Conservation (phyloP, 2,113 vertebrate genomes). For the Cygnus atratus region DNA sequence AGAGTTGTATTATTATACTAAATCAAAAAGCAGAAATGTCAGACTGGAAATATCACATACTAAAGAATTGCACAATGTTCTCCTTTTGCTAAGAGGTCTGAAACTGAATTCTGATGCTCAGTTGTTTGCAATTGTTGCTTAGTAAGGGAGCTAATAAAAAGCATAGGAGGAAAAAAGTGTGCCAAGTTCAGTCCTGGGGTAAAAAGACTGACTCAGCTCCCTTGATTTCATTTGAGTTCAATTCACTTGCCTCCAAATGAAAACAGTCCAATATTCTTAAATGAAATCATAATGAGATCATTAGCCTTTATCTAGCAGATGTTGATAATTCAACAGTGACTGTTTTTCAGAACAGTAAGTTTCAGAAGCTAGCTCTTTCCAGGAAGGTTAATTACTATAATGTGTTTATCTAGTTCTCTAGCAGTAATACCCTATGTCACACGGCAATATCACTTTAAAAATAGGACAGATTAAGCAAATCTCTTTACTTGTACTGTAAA, state of each 20-base stretch:
- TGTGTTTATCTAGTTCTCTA: slow-evolving; percentile 64
- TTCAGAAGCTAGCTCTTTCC: slow-evolving; percentile 49
- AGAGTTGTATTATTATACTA: not conserved
- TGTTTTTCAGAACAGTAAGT: slow-evolving; percentile 52
- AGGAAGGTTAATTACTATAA: slow-evolving; percentile 70
- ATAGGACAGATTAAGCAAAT: slow-evolving; percentile 87
- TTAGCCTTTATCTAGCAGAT: slow-evolving; percentile 27
- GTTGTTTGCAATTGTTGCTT: not conserved
- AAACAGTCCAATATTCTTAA: not conserved
- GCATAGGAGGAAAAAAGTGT: not conserved
- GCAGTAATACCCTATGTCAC: slow-evolving; percentile 69
- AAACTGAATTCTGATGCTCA: not conserved
- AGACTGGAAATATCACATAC: not conserved
- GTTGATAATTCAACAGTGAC: slow-evolving; percentile 30
- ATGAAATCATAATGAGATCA: slow-evolving; percentile 49
- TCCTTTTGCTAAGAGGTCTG: not conserved
- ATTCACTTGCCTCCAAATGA: slow-evolving; percentile 6
- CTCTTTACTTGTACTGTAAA: slow-evolving; percentile 75
- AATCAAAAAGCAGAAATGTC: not conserved
- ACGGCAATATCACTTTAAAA: slow-evolving; percentile 72
- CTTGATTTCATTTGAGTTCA: not conserved
- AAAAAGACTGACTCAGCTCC: not conserved
- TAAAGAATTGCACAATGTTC: not conserved
- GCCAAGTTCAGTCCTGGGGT: not conserved
- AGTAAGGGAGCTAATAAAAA: not conserved